These are phyloP conservation scores for Bombus waltoni DNA, from an alignment of 1,140 invertebrate species.

Conservation along the genomic window DNA sequence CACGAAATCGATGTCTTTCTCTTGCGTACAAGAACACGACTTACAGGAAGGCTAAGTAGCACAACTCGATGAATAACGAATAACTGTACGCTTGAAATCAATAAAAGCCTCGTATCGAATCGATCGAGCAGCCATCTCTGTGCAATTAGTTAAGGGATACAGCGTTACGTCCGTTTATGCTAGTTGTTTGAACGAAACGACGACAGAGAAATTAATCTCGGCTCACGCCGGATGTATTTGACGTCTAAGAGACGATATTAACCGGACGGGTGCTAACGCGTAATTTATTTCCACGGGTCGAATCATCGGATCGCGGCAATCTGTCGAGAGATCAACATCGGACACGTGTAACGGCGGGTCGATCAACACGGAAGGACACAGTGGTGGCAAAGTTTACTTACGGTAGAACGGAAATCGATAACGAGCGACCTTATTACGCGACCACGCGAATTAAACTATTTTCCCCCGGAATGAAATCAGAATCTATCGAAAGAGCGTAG, in stretches of 20 bases:
- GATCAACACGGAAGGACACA: not conserved
- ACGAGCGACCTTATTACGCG: not conserved
- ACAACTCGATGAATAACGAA: not conserved
- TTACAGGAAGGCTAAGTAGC: no score
- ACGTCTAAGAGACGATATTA: constrained; percentile 16
- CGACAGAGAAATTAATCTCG: constrained; percentile 17
- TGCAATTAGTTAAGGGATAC: not conserved
- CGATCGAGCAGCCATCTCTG: not conserved
- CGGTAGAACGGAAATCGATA: constrained; percentile 39
- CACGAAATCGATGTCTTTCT: not conserved
- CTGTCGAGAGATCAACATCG: constrained; percentile 17
- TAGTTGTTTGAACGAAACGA: not conserved
- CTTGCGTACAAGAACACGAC: not conserved
- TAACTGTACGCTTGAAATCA: not conserved
- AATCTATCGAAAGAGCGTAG: not conserved
- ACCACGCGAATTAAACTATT: not conserved
- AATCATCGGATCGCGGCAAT: constrained; percentile 5
- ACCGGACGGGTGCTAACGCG: not conserved
- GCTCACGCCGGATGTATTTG: not conserved
- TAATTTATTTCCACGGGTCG: constrained; percentile 23
- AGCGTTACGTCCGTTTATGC: not conserved
- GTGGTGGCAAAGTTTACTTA: constrained; percentile 3
- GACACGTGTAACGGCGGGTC: constrained; percentile 9
- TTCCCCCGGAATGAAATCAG: not conserved
- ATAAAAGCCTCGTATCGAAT: not conserved